Base-by-base conservation (phyloP, 1,140 invertebrate species). In the Penaeus japonicus region DNA sequence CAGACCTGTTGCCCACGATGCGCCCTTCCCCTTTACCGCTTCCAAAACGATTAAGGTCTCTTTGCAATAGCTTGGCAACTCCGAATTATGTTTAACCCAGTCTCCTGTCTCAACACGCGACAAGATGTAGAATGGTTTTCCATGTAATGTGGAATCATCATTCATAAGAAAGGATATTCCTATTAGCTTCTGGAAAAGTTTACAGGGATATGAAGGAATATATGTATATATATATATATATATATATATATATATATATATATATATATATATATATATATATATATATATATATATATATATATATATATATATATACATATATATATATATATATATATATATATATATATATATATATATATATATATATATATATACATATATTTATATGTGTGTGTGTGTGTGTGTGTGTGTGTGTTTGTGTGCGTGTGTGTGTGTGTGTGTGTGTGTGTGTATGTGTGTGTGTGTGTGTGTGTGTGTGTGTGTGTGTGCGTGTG, bases 211-310 rank as follows among this genome's bases (percentile, higher is more conserved):
- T 70, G 22, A 0, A n/a, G 15, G 22, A 22, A n/a, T 70, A n/a
- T n/a, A 70, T 70, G n/a, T 70, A n/a, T 70, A 70, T 70, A 70
- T n/a, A 70, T n/a, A 22, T 70, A 70, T n/a, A 70, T 22, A 70
- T 18, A 70, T 70, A 70, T 30, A 70, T n/a, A n/a, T 70, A 70
- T n/a, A 70, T 70, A 70, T n/a, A 70, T 70, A n/a, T 70, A 70
- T n/a, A 70, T 5, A 70, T 70, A 70, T n/a, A n/a, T 70, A 70
- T n/a, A 70, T 70, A n/a, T 30, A 70, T 70, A 70, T n/a, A 70
- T 70, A 70, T n/a, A n/a, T 70, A 70, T 2, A 70, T 27, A 24
- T 70, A 70, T 70, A 70, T 1, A 24, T 32, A 22, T 70, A 70
- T 18, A 2, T 4, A n/a, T 70, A 70, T 70, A n/a, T 70, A 12